Evolutionary conservation across 2,113 vertebrate genomes (phyloP).

Genomic region (Recurvirostra avosetta): DNA sequence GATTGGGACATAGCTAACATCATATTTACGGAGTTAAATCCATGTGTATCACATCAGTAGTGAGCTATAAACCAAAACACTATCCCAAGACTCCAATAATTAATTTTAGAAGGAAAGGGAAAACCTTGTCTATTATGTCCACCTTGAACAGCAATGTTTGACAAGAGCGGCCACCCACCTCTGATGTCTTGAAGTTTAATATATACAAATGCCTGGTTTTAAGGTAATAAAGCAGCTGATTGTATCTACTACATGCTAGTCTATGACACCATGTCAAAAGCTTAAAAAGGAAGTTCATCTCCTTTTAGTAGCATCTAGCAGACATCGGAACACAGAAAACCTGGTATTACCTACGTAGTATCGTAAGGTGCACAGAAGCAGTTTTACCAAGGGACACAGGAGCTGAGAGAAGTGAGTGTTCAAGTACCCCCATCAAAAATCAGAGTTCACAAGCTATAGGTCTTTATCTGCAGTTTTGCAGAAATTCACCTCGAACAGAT

Average conservation of each 20-base stretch:
- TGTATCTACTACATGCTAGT: constrained; percentile 81
- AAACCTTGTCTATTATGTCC: constrained; percentile 56
- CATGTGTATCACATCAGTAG: constrained; percentile 71
- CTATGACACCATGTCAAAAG: constrained; percentile 78
- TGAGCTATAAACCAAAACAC: constrained; percentile 67
- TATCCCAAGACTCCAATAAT: constrained; percentile 26
- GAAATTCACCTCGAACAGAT: constrained; percentile 62
- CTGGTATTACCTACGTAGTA: constrained; percentile 70
- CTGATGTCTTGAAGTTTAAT: constrained; percentile 59
- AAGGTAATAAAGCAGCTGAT: constrained; percentile 76
- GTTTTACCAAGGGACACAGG: constrained; percentile 69
- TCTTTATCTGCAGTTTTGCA: constrained; percentile 61
- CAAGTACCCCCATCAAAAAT: constrained; percentile 56
- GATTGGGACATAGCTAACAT: constrained; percentile 73
- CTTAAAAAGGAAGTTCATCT: constrained; percentile 76
- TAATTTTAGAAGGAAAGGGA: constrained; percentile 20
- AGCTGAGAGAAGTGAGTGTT: constrained; percentile 69
- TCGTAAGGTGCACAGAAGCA: constrained; percentile 74
- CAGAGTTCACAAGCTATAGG: constrained; percentile 59
- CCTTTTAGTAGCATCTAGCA: constrained; percentile 82
- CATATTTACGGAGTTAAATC: constrained; percentile 52
- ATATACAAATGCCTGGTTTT: constrained; percentile 73
- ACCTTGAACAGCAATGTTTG: constrained; percentile 60
- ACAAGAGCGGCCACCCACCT: constrained; percentile 51
- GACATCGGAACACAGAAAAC: constrained; percentile 71